These are phyloP conservation scores for Chrysolina americana DNA, from an alignment of 2,888 invertebrate species.

Conservation along the genomic window DNA sequence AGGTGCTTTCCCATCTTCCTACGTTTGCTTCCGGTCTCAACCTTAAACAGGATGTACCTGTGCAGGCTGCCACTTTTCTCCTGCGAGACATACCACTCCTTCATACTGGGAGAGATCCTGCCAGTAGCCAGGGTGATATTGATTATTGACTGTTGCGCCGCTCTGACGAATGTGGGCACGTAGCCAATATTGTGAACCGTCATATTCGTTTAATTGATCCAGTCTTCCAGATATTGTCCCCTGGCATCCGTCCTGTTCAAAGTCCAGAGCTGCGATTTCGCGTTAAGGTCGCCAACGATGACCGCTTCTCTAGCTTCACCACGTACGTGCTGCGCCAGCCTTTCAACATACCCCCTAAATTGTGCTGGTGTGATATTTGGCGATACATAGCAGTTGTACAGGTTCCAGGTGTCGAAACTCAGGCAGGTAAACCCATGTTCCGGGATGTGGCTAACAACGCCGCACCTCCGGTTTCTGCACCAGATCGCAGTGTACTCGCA, in stretches of 20 bases:
- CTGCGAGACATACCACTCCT: background rate
- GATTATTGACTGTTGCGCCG: background rate
- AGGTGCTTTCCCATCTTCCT: background rate
- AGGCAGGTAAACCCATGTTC: background rate
- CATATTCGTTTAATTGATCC: too few relatives aligned
- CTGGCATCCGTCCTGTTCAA: too few relatives aligned
- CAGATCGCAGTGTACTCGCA: background rate
- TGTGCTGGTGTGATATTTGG: too few relatives aligned
- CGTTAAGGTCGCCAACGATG: conserved; percentile 24
- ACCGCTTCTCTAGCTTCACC: background rate
- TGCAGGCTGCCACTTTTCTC: too few relatives aligned
- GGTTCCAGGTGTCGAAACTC: background rate
- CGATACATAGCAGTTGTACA: conserved; percentile 2
- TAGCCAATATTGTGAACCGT: too few relatives aligned
- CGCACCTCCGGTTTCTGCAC: background rate
- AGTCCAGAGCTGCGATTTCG: conserved; percentile 21
- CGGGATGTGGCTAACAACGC: background rate
- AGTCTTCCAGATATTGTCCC: too few relatives aligned
- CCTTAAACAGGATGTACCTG: too few relatives aligned
- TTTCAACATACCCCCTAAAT: background rate
- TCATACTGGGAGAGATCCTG: background rate
- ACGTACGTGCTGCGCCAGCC: background rate
- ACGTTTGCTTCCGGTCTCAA: too few relatives aligned
- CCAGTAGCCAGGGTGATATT: conserved; percentile 4
- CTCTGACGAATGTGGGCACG: background rate